A percentile compares a stretch with the other conserved stretches of the same genome.
Evolutionary conservation across 2,797 vertebrate species (phyloP).

Genomic region (Xenentodon cancila): DNA sequence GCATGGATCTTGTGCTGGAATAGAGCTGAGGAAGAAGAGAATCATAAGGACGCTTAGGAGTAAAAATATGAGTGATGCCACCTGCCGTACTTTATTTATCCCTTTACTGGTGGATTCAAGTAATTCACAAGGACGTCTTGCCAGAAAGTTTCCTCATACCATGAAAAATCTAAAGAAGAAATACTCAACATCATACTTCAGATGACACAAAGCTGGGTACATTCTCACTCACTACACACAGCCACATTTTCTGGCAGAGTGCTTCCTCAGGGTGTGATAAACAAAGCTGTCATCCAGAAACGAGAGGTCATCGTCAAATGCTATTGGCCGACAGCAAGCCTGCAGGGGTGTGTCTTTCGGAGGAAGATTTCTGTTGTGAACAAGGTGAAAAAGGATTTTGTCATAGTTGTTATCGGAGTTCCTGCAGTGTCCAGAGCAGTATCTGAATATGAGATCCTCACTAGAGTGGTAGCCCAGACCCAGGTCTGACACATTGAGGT

Average conservation of each 20-base stretch:
- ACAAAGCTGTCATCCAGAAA: constrained; percentile 93
- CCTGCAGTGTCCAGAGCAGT: constrained; percentile 93
- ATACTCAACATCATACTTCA: constrained; percentile 1
- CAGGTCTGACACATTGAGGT: constrained; percentile 94
- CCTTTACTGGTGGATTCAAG: no score
- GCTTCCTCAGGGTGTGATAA: constrained; percentile 94
- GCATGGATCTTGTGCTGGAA: neutral
- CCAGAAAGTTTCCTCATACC: constrained; percentile 85
- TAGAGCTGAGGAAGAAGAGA: neutral
- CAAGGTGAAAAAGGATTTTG: constrained; percentile 92
- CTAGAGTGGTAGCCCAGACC: constrained; percentile 92
- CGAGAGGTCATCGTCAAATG: constrained; percentile 93
- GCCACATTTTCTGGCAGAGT: constrained; percentile 94
- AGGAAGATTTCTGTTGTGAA: constrained; percentile 84
- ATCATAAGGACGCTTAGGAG: constrained; percentile 1
- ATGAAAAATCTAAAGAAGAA: constrained; percentile 74
- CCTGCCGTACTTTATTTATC: constrained; percentile 1
- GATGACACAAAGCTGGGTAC: constrained; percentile 16
- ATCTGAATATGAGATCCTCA: constrained; percentile 94
- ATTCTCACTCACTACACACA: constrained; percentile 74
- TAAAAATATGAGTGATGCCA: constrained; percentile 2
- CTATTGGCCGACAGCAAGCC: constrained; percentile 87
- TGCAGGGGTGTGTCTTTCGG: constrained; percentile 82
- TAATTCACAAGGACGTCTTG: constrained; percentile 72
- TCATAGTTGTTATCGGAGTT: constrained; percentile 92